These are phyloP conservation scores for Ondatra zibethicus DNA, from an alignment of 2,113 vertebrate genomes.

Conservation along the genomic window DNA sequence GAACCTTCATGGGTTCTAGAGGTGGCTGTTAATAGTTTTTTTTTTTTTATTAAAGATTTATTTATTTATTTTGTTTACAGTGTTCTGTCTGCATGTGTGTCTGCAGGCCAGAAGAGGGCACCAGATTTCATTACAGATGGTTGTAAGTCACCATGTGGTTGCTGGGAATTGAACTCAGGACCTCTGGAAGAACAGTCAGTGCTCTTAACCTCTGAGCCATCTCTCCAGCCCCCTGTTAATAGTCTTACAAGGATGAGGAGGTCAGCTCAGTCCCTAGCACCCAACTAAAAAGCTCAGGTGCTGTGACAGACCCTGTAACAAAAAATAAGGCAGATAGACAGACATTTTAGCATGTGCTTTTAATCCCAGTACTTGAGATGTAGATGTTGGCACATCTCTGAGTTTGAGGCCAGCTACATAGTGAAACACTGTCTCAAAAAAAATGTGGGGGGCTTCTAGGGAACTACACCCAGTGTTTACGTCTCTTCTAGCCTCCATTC, in stretches of 20 bases:
- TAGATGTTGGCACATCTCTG: not conserved
- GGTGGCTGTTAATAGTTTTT: not conserved
- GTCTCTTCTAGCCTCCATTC: not conserved
- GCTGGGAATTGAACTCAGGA: no score
- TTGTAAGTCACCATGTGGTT: no score
- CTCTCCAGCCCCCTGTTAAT: no score
- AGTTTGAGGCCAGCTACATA: not conserved
- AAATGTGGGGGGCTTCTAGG: no score
- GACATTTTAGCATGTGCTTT: not conserved
- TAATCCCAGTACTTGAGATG: not conserved
- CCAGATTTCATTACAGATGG: no score
- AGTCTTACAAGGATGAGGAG: not conserved
- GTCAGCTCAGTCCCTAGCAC: not conserved
- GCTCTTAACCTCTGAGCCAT: no score
- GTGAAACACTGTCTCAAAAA: not conserved
- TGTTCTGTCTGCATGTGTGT: no score
- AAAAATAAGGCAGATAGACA: not conserved
- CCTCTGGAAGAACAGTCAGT: no score
- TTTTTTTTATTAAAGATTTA: no score
- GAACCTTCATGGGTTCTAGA: not conserved
- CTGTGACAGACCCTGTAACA: not conserved
- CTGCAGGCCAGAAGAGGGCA: no score
- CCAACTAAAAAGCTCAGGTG: not conserved
- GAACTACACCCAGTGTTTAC: not conserved
- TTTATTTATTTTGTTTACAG: no score